Base-by-base conservation (phyloP, 2,113 vertebrate genomes). In the Carettochelys insculpta region DNA sequence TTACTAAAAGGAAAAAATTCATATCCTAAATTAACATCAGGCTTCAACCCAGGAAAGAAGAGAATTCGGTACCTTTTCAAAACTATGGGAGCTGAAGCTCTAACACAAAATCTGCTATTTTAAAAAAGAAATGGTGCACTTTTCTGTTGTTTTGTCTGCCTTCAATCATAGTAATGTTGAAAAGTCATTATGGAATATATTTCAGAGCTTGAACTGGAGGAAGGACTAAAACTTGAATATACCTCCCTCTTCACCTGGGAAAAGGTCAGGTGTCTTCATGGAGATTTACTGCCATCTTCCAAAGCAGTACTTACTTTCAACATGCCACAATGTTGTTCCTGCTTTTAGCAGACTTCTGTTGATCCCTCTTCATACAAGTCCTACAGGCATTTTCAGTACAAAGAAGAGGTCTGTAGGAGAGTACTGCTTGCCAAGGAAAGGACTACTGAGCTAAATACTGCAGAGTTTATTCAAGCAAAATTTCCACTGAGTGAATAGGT, bases 251-350 rank as follows among this genome's bases (percentile, higher is more conserved):
- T 94, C 83, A 91, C 47, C 92, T 93, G 0, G 22, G 90, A 92
- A 92, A 89, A 89, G 12, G 77, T 89, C 94, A 95, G 96, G 97
- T 95, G 95, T 97, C 95, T 92, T 31, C 88, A 89, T 87, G 95
- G 94, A 94, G 96, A 91, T 97, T 97, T 96, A 97, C 97, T 97
- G 97, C 97, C 97, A 96, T 95, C 95, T 96, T 96, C 96, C 83
- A 29, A 96, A 97, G 89, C 96, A 61, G 41, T 93, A 77, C 94
- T 95, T 95, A 93, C 95, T 97, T 96, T 95, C 95, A 91, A 94
- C 95, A 96, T 97, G 97, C 98, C 98, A 98, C 97, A 97, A 97
- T 98, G 97, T 94, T 98, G 97, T 97, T 97, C 96, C 97, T 96
- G 95, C 92, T 94, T 97, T 92, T 95, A 94, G 85, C 96, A 82